Evolutionary conservation across 2,113 vertebrate genomes (phyloP).

Genomic region (Neogale vison): DNA sequence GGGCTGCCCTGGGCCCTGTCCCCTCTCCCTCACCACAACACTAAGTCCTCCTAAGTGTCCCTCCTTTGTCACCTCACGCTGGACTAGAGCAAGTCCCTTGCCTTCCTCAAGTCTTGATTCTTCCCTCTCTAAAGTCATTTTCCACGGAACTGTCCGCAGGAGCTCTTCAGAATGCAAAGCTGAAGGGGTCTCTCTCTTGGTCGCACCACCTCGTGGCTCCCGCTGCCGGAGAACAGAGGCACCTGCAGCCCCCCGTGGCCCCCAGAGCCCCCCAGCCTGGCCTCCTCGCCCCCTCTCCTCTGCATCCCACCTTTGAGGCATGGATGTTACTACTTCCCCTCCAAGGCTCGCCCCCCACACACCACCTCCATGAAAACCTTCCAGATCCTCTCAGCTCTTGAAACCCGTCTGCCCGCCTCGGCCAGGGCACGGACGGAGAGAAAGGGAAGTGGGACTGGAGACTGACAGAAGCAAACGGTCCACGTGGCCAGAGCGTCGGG

Average conservation of each 20-base stretch:
- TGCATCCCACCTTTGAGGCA: rapidly evolving
- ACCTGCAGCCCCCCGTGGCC: not conserved
- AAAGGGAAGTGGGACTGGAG: not conserved
- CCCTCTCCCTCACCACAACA: not conserved
- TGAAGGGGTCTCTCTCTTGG: too few species aligned
- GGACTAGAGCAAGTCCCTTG: rapidly evolving
- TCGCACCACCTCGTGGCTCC: not conserved
- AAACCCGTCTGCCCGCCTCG: not conserved
- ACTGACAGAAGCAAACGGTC: not conserved
- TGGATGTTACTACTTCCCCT: not conserved
- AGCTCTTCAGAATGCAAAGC: rapidly evolving
- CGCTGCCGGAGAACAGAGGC: not conserved
- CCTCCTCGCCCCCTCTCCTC: rapidly evolving
- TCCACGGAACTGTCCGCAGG: rapidly evolving
- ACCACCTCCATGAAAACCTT: not conserved
- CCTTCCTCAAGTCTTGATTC: rapidly evolving
- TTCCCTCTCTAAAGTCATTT: not conserved
- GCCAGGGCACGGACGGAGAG: not conserved
- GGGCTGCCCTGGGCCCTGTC: rapidly evolving
- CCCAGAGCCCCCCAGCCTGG: not conserved
- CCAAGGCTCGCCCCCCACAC: not conserved
- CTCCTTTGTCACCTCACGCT: not conserved
- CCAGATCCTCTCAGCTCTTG: rapidly evolving
- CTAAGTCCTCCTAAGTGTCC: not conserved
- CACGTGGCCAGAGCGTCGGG: not conserved